Conservation (phyloP, 2,888 invertebrate genomes). For the Phengaris alcon region DNA sequence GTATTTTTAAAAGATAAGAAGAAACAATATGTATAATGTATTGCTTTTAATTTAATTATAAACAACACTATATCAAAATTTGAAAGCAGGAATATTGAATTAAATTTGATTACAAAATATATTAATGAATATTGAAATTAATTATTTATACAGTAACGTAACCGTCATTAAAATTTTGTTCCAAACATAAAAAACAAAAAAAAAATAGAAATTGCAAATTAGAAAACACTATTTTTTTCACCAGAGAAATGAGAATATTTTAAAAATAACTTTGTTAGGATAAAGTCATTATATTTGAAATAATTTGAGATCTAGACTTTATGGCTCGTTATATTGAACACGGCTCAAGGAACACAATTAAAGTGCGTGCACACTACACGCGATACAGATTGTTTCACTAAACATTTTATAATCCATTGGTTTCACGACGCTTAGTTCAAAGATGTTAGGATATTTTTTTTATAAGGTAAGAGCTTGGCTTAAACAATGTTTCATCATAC, state of each 20-base stretch:
- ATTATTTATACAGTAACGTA: too few species aligned
- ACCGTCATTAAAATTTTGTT: too few species aligned
- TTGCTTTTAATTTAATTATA: too few species aligned
- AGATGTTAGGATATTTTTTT: too few species aligned
- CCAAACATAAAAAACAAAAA: neutral
- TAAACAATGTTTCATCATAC: too few species aligned
- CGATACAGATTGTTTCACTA: neutral
- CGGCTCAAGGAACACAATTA: slow-evolving; percentile 59
- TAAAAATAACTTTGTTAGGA: neutral
- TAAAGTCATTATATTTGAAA: slow-evolving; percentile 23
- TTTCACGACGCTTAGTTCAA: too few species aligned
- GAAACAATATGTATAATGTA: neutral
- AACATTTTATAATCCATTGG: too few species aligned
- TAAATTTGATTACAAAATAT: too few species aligned
- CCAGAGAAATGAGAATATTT: neutral
- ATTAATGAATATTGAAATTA: too few species aligned
- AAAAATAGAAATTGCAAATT: neutral
- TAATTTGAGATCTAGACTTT: slow-evolving; percentile 28
- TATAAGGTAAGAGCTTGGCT: too few species aligned
- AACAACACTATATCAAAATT: too few species aligned
- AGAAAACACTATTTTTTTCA: neutral
- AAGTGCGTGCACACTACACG: neutral
- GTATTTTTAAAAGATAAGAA: neutral
- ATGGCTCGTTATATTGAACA: slow-evolving; percentile 70
- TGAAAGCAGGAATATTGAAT: too few species aligned